Evolutionary conservation across 64 coral and sea anemone genomes (phyloP), one percentile per base, ranked within the genome.

Genomic region (Montipora foliosa): DNA sequence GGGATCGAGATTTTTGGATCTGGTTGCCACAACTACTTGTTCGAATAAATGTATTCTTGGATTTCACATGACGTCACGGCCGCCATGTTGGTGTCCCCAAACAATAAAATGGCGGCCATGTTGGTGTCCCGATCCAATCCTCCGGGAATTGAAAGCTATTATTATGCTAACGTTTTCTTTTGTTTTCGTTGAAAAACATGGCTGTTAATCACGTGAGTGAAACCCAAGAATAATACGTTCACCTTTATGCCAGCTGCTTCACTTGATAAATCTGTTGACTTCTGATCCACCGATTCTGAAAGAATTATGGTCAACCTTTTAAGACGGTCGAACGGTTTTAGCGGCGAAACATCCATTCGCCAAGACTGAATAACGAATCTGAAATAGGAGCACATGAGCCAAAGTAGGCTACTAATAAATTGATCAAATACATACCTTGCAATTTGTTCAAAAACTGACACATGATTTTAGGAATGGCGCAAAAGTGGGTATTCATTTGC

Each of bases 401-500:
- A 64, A 64, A 12, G 14, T 16, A 16, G 14, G 4, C 61, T 14
- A 0, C 8, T 4, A 64, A 11, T 15, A 64, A 64, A 15, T 24
- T 24, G 17, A 71, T 2, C 4, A 71, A 17, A 15, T 44, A 6
- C 67, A 67, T 64, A 93, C 92, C 92, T 79, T 88, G 84, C 2
- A 93, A 62, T 25, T 53, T 48, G 76, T 77, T 71, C 11, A 93
- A 77, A 74, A 93, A 93, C 84, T 93, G 92, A 68, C 76, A 88
- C 74, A 93, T 44, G 2, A 88, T 78, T 6, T 6, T 45, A 11
- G 92, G 92, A 52, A 93, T 88, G 2, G 92, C 87, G 60, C 87
- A 80, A 9, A 93, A 78, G 17, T 88, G 76, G 21, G 87, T 44
- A 8, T 83, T 82, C 82, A 93, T 61, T 17, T 59, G 47, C 81